phyloP scores from a whole-genome alignment of 2,888 invertebrate genomes.

The Gymnosoma rotundatum region DNA sequence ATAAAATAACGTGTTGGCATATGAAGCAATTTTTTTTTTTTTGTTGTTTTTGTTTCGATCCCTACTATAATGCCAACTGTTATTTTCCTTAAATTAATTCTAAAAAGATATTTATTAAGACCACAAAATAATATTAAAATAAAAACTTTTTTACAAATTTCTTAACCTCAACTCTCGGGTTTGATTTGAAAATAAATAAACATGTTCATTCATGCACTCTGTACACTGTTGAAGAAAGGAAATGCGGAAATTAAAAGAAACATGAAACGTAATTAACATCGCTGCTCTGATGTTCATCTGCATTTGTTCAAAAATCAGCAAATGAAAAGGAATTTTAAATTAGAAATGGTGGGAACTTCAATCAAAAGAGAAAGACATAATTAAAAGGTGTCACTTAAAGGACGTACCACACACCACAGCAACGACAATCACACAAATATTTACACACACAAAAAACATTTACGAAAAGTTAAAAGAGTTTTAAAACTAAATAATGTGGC shows the following conservation, averaged over 20 bases:
- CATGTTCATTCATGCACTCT: conserved; percentile 26
- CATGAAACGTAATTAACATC: conserved; percentile 55
- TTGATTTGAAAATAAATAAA: conserved; percentile 24
- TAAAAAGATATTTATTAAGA: too few relatives aligned
- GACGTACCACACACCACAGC: conserved; percentile 19
- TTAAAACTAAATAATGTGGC: conserved; percentile 55
- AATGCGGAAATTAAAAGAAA: conserved; percentile 15
- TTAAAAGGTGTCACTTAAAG: conserved; percentile 68
- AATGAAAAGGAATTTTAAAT: conserved; percentile 58
- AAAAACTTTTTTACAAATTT: background rate
- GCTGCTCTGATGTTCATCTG: conserved; percentile 38
- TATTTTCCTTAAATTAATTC: too few relatives aligned
- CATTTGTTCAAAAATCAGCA: conserved; percentile 19
- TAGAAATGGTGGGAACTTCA: conserved; percentile 38
- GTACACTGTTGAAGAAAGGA: background rate
- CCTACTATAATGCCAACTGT: too few relatives aligned
- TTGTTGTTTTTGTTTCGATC: too few relatives aligned
- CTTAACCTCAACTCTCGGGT: background rate
- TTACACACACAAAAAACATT: conserved; percentile 22
- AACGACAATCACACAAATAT: background rate
- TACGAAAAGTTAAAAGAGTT: conserved; percentile 18
- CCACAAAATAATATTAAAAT: too few relatives aligned
- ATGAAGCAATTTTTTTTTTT: too few relatives aligned
- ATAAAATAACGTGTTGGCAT: too few relatives aligned
- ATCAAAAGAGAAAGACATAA: conserved; percentile 51